A percentile compares a stretch with the other conserved stretches of the same genome.
These are phyloP conservation scores for Nicator chloris DNA, from an alignment of 2,113 vertebrate species.

Conservation along the genomic window DNA sequence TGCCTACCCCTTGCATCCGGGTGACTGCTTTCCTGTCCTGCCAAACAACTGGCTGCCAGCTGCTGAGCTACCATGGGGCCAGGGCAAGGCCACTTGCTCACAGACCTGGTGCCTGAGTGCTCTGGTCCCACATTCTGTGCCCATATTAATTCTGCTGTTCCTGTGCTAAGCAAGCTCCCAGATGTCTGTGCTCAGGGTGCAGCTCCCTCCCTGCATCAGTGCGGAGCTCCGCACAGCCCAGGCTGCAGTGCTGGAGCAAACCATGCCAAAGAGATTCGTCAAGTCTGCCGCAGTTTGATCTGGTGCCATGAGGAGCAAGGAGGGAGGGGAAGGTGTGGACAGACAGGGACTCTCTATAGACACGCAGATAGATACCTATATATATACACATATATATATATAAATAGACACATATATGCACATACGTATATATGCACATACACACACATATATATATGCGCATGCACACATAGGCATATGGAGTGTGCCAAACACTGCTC, in stretches of 20 bases:
- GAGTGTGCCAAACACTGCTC: neutral
- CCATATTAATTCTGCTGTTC: neutral
- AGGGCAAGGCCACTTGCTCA: neutral
- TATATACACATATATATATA: neutral
- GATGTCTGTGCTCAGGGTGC: slow-evolving; percentile 28
- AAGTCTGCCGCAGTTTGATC: slow-evolving; percentile 75
- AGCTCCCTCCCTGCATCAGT: neutral
- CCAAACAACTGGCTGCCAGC: neutral
- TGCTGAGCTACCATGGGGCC: neutral
- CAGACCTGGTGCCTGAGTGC: rapidly evolving
- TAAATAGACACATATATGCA: neutral
- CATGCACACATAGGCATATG: neutral
- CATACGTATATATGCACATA: neutral
- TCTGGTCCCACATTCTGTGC: neutral
- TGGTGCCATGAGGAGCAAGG: slow-evolving; percentile 60
- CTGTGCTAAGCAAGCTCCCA: neutral
- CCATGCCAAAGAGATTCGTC: slow-evolving; percentile 77
- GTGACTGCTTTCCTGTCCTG: neutral
- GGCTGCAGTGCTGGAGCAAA: slow-evolving; percentile 44
- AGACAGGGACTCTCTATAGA: neutral
- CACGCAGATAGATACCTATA: neutral
- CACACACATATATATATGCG: neutral
- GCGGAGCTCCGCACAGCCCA: neutral
- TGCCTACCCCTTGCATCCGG: neutral
- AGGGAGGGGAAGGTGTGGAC: slow-evolving; percentile 23